These are phyloP conservation scores for Xanthorhoe spadicearia DNA, from an alignment of 2,888 invertebrate genomes.

Conservation along the genomic window DNA sequence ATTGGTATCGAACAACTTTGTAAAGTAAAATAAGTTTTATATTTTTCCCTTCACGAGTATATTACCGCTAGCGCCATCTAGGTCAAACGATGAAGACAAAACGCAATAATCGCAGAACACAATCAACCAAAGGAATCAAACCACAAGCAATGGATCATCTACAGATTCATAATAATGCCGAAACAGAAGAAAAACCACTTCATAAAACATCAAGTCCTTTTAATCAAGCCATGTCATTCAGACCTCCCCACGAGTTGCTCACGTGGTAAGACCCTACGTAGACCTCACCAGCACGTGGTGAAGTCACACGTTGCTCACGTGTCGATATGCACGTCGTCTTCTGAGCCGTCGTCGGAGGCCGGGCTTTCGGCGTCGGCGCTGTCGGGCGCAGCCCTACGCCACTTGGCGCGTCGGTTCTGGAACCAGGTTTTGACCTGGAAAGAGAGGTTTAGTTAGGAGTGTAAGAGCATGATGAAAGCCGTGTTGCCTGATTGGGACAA, in stretches of 20 bases:
- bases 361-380: conserved; percentile 77
- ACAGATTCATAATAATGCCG: too few species aligned
- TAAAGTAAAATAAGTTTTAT: too few species aligned
- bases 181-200: neutral
- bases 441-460: neutral
- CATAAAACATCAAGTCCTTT: conserved; percentile 2
- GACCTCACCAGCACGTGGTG: conserved; percentile 33
- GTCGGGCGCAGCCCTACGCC: conserved; percentile 85
- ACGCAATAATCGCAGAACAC: too few species aligned
- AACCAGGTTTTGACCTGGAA: conserved; percentile 92
- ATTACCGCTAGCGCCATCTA: too few species aligned
- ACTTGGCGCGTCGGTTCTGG: conserved; percentile 91
- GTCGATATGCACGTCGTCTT: conserved; percentile 66
- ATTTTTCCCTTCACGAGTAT: too few species aligned
- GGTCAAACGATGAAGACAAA: too few species aligned
- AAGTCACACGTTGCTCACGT: conserved; percentile 47
- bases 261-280: neutral
- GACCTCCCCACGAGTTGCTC: too few species aligned
- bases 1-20: too few species aligned
- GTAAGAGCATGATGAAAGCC: neutral
- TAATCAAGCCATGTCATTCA: conserved; percentile 20
- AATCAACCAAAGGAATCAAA: too few species aligned
- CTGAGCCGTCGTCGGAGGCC: conserved; percentile 70
- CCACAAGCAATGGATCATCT: too few species aligned
- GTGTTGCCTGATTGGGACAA: neutral